Conservation (phyloP, 2,113 vertebrate genomes). For the Petaurus breviceps region DNA sequence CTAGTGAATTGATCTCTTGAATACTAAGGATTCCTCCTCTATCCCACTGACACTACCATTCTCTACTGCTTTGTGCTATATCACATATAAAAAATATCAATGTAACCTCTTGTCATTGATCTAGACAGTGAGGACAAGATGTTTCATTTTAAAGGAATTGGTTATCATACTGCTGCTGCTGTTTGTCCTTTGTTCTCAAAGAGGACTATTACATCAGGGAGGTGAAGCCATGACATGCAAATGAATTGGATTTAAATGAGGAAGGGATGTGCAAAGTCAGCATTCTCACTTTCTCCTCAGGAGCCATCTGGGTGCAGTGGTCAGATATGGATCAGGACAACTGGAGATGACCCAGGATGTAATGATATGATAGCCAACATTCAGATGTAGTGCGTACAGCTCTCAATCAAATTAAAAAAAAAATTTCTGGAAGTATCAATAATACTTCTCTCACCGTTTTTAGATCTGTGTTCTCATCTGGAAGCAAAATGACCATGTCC, state of each 20-base stretch:
- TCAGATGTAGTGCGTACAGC: not conserved
- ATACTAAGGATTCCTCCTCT: not conserved
- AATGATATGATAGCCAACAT: not conserved
- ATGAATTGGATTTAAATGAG: no score
- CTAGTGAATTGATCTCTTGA: not conserved
- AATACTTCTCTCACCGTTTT: conserved; percentile 11
- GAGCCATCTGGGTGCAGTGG: no score
- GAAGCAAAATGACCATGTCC: conserved; percentile 94
- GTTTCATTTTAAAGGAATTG: not conserved
- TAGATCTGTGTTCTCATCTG: conserved; percentile 81
- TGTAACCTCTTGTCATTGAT: not conserved
- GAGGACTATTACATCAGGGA: no score
- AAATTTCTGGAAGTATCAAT: not conserved
- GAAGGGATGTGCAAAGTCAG: no score
- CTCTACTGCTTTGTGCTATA: not conserved
- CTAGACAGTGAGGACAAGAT: not conserved
- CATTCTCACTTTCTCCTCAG: no score
- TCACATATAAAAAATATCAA: not conserved
- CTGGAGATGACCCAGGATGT: no score
- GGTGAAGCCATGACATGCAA: no score
- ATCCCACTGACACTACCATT: not conserved
- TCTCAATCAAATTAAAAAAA: not conserved
- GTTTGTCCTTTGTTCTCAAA: no score
- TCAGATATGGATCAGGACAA: no score
- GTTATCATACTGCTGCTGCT: not conserved